Conservation (phyloP, 2,888 invertebrate species). For the Aradus depressus region DNA sequence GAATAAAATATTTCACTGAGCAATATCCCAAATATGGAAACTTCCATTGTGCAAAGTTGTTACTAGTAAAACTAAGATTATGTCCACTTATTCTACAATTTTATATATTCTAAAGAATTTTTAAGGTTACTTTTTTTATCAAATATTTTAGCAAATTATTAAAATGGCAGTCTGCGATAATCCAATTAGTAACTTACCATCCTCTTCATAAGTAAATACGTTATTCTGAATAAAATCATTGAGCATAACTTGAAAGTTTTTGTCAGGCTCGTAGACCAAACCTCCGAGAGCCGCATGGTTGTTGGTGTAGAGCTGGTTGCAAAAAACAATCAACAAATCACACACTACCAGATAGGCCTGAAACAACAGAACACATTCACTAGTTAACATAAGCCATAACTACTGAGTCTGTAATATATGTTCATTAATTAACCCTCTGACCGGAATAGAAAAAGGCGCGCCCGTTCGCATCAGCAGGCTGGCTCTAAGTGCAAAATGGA, state of each 20-base stretch:
- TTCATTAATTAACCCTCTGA: too few species aligned
- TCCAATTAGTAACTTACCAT: slow-evolving; percentile 45
- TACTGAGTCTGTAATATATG: not conserved
- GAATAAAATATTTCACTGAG: too few species aligned
- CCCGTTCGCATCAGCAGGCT: too few species aligned
- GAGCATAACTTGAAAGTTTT: slow-evolving; percentile 64
- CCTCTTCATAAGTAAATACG: slow-evolving; percentile 87
- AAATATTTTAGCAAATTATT: too few species aligned
- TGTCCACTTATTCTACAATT: not conserved
- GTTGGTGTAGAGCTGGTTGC: slow-evolving; percentile 56
- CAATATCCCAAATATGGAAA: too few species aligned
- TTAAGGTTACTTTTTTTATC: too few species aligned
- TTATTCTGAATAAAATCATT: slow-evolving; percentile 86
- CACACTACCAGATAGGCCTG: slow-evolving; percentile 91
- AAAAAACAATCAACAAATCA: slow-evolving; percentile 87
- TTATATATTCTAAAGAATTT: too few species aligned
- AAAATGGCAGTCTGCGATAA: not conserved
- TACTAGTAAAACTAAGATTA: too few species aligned
- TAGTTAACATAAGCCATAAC: too few species aligned
- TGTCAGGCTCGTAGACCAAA: slow-evolving; percentile 71
- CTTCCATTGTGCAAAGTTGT: too few species aligned
- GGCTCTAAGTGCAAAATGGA: too few species aligned
- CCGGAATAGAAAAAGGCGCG: too few species aligned
- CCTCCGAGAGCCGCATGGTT: slow-evolving; percentile 38
- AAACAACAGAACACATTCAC: slow-evolving; percentile 25